These are phyloP conservation scores for Florisuga fusca DNA, from an alignment of 2,797 vertebrate genomes.

Conservation along the genomic window DNA sequence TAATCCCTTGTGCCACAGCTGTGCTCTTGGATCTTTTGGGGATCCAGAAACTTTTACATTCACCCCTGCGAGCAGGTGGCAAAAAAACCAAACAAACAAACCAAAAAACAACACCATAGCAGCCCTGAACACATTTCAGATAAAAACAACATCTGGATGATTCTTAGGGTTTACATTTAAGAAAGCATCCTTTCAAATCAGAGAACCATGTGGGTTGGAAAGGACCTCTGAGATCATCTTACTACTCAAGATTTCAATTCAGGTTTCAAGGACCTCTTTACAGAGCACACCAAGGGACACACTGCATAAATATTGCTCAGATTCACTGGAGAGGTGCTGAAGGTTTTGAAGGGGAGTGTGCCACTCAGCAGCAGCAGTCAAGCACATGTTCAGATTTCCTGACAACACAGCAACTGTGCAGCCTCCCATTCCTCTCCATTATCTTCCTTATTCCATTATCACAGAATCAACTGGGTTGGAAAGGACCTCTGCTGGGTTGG, in stretches of 20 bases:
- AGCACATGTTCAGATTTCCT: background rate
- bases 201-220: too few species aligned
- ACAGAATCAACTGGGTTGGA: too few species aligned
- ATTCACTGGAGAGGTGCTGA: background rate
- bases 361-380: background rate
- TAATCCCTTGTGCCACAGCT: background rate
- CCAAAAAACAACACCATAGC: fast-evolving
- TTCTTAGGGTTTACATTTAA: background rate
- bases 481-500: too few species aligned
- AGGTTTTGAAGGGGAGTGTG: background rate
- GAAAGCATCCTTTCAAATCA: background rate
- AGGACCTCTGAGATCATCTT: background rate
- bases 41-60: background rate
- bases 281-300: background rate
- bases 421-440: background rate
- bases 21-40: background rate
- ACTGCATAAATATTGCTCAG: background rate
- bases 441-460: too few species aligned
- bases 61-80: fast-evolving
- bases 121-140: background rate
- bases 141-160: background rate
- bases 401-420: background rate
- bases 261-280: background rate
- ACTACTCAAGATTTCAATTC: background rate
- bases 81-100: background rate